phyloP scores from a whole-genome alignment of 2,888 invertebrate genomes.

The Cyrtodaria siliqua region DNA sequence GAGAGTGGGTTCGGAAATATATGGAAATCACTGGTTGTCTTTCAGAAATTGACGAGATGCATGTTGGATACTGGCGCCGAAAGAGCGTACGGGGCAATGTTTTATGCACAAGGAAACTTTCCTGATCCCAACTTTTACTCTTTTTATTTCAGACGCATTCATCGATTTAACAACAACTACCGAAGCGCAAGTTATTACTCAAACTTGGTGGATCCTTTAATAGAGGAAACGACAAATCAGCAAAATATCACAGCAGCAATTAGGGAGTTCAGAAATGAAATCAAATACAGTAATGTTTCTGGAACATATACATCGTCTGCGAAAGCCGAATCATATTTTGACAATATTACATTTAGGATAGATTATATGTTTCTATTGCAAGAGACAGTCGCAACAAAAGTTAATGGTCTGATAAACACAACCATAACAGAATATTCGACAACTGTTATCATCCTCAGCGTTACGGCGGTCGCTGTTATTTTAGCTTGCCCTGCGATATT shows the following conservation, averaged over 20 bases:
- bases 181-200: slow-evolving; percentile 94
- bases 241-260: slow-evolving; percentile 65
- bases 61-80: slow-evolving; percentile 95
- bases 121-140: slow-evolving; percentile 91
- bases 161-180: slow-evolving; percentile 92
- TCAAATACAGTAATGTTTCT: slow-evolving; percentile 51
- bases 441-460: slow-evolving; percentile 57
- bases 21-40: slow-evolving; percentile 87
- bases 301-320: slow-evolving; percentile 86
- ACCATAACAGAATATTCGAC: slow-evolving; percentile 86
- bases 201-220: too few relatives aligned
- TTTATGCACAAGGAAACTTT: slow-evolving; percentile 92
- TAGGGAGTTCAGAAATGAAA: slow-evolving; percentile 86
- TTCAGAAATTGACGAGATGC: slow-evolving; percentile 92
- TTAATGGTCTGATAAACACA: slow-evolving; percentile 56
- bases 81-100: too few relatives aligned
- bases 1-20: slow-evolving; percentile 69
- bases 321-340: slow-evolving; percentile 91
- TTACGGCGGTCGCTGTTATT: too few relatives aligned
- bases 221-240: slow-evolving; percentile 18
- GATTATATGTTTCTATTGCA: slow-evolving; percentile 93
- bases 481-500: slow-evolving; percentile 64
- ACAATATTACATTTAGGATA: too few relatives aligned
- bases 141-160: slow-evolving; percentile 92
- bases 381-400: slow-evolving; percentile 66